Percentiles rank a stretch among this genome's conserved stretches.
Conservation (phyloP, 2,888 invertebrate genomes). For the Acleris literana region DNA sequence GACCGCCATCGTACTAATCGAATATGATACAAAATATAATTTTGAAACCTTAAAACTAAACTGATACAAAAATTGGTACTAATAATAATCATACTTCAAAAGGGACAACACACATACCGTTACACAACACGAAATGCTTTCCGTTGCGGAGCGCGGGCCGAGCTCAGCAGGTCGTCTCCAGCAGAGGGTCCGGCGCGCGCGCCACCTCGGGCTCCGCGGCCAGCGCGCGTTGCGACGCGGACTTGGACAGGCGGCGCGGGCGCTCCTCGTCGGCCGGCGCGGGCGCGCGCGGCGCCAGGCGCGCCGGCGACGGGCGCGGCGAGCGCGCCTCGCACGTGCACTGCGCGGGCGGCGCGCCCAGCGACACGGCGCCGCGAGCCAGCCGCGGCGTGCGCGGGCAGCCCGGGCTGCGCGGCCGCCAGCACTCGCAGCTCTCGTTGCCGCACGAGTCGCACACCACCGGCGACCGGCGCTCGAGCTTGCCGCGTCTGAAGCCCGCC, state of each 20-base stretch:
- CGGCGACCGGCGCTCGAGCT: slow-evolving; percentile 56
- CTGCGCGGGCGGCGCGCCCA: slow-evolving; percentile 43
- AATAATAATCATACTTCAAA: slow-evolving; percentile 75
- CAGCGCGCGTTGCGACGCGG: slow-evolving; percentile 57
- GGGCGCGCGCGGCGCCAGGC: slow-evolving; percentile 45
- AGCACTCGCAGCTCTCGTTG: slow-evolving; percentile 57
- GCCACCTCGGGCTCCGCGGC: slow-evolving; percentile 45
- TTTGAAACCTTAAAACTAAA: slow-evolving; percentile 76
- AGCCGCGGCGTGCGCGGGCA: slow-evolving; percentile 35
- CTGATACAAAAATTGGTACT: slow-evolving; percentile 80
- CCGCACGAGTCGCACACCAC: slow-evolving; percentile 62
- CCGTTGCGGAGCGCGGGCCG: slow-evolving; percentile 33
- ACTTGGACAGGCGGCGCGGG: slow-evolving; percentile 62
- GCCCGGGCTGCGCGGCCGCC: slow-evolving; percentile 50
- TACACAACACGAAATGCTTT: slow-evolving; percentile 45
- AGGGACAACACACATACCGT: slow-evolving; percentile 50
- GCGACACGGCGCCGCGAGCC: slow-evolving; percentile 32
- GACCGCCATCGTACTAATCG: slow-evolving; percentile 51
- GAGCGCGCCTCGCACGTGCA: slow-evolving; percentile 54
- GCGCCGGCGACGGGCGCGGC: slow-evolving; percentile 48
- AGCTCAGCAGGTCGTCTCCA: slow-evolving; percentile 72
- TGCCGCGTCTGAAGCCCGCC: slow-evolving; percentile 52
- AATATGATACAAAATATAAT: slow-evolving; percentile 76
- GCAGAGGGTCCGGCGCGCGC: slow-evolving; percentile 60
- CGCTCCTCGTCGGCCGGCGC: slow-evolving; percentile 54